A percentile compares a stretch with the other conserved stretches of the same genome.
Evolutionary conservation across 2,113 vertebrate species (phyloP).

Genomic region (Megaleporinus macrocephalus): DNA sequence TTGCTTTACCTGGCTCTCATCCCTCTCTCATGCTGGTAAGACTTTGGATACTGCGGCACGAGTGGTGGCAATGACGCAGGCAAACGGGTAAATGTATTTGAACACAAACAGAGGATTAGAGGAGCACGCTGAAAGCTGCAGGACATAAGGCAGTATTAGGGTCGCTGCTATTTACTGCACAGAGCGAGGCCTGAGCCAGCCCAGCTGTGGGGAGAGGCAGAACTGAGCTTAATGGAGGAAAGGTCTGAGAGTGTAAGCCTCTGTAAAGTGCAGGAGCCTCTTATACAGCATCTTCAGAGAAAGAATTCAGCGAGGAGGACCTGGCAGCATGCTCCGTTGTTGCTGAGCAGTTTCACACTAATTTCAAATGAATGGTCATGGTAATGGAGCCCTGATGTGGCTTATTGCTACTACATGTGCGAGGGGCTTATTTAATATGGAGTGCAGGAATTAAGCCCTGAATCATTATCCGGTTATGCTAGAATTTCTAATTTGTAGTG

Average conservation of each 20-base stretch:
- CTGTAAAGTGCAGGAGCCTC: constrained; percentile 12
- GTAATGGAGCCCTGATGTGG: constrained; percentile 58
- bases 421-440: constrained; percentile 54
- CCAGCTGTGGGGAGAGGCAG: constrained; percentile 57
- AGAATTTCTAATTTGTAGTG: constrained; percentile 37
- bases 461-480: constrained; percentile 34
- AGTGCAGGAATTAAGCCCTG: constrained; percentile 51
- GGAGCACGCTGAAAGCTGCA: constrained; percentile 55
- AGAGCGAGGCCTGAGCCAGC: constrained; percentile 11
- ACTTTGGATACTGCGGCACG: not conserved
- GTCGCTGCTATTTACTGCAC: constrained; percentile 38
- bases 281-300: constrained; percentile 17
- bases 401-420: constrained; percentile 52
- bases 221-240: constrained; percentile 62
- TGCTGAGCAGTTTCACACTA: constrained; percentile 65
- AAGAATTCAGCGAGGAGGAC: constrained; percentile 27
- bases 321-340: constrained; percentile 37
- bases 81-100: constrained; percentile 68
- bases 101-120: constrained; percentile 72
- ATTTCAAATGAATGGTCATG: constrained; percentile 65
- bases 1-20: constrained; percentile 22
- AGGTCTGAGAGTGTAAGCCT: constrained; percentile 52
- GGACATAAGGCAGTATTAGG: constrained; percentile 51
- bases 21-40: constrained; percentile 3
- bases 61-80: constrained; percentile 44